Base-by-base conservation (phyloP, 1,140 invertebrate species). In the Drosophila suzukii region DNA sequence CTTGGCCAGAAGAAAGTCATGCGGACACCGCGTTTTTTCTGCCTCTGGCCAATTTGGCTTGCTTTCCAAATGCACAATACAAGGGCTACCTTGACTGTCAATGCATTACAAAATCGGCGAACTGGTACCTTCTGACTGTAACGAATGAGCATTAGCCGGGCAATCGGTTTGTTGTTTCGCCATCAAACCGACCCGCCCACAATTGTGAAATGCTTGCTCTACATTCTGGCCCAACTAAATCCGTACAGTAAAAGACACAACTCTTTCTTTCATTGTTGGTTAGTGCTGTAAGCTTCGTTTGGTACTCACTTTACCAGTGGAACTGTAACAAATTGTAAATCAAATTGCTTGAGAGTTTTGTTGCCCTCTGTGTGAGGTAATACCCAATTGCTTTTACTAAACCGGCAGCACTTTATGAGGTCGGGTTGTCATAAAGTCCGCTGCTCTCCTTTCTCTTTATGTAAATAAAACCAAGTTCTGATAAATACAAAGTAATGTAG, bases 311-410 rank as follows among this genome's bases (percentile, higher is more conserved):
- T 63, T 49, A 41, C 53, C n/a, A 34, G 38, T 56, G 34, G 20
- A 39, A 43, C 49, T 66, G 61, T 67, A 67, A 76, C 54, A 66
- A 38, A 76, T 76, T 67, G 73, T 67, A 76, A 76, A 76, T 67
- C 61, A 76, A 76, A 58, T 65, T 63, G 59, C 70, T 51, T 13
- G 41, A 65, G 61, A 36, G 51, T 57, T 57, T 47, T 49, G 41
- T 53, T 20, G 60, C 54, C 49, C 71, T 75, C 60, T 46, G 71
- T 74, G 34, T 65, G 73, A 53, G 73, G 73, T 50, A 65, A 75
- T 65, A 51, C 10, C 24, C 54, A 76, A 76, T 67, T 57, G 36
- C 73, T 75, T 67, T 76, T 50, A 58, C 55, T 75, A 50, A 55
- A 59, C 54, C 61, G 49, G 54, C 43, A 76, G 54, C 71, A 75